Base-by-base conservation (phyloP, 1,140 invertebrate species). In the Leptestheria dahalacensis region DNA sequence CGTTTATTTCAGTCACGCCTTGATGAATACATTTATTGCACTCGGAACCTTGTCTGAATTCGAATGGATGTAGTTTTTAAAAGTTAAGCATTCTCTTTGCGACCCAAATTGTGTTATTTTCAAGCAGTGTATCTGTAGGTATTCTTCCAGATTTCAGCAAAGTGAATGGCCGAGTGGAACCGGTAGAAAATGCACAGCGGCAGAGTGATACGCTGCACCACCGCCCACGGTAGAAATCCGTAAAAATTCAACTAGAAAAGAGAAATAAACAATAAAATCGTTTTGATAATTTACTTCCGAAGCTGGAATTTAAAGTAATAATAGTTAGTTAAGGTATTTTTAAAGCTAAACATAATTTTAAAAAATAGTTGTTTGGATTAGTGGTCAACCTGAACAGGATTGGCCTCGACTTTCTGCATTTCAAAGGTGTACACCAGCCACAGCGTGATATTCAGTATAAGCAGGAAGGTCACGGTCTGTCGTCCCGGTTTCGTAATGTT, bases 141-240 rank as follows among this genome's bases (percentile, higher is more conserved):
- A 64, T 91, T 94, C 75, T 95, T 95, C 93, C 94, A 97, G 61
- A 97, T 94, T 74, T 97, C 93, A 64, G 92, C 92, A 62, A 97
- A 81, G 74, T 91, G 94, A 24, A 97, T 90, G 21, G 91, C 89
- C 29, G 91, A 95, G 75, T 97, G 93, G 82, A 97, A 97, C 63
- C 89, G 84, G 74, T 91, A 88, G 81, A 97, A 97, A 70, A 97
- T 96, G 77, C 90, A 91, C 51, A 97, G 81, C 10, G 94, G 94
- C 49, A 97, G 76, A 65, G 91, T 93, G 61, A 95, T 81, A 64
- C 91, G 85, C 68, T 92, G 88, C 24, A 98, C 86, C 62, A 97
- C 83, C 29, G 89, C 85, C 94, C 94, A 98, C 23, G 91, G 83
- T 51, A 94, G 79, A 70, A 88, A 88, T 25, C 91, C 91, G 68